Evolutionary conservation across 2,113 vertebrate species (phyloP).

Genomic region (Mirza zaza): DNA sequence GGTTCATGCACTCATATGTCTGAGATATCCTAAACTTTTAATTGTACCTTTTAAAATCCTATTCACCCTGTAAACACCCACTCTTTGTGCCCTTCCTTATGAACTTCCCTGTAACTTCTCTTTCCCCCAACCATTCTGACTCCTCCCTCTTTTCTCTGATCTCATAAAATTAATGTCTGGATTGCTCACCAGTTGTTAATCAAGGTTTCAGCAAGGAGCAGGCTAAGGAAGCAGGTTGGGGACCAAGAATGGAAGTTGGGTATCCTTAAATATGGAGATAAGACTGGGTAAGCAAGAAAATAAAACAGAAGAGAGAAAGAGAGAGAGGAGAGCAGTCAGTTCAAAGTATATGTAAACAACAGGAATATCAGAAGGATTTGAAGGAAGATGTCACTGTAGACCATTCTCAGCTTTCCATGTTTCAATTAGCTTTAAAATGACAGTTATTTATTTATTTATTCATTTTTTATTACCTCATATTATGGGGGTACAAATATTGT

Average conservation of each 20-base stretch:
- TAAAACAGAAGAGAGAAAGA: background rate
- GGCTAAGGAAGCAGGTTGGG: background rate
- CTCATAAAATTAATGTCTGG: background rate
- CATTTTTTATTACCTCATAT: too few relatives aligned
- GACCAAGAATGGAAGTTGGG: background rate
- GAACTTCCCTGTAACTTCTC: background rate
- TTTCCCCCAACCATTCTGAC: background rate
- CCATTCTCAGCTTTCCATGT: background rate
- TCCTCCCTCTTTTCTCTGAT: background rate
- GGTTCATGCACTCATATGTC: background rate
- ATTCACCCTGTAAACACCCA: background rate
- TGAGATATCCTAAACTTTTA: background rate
- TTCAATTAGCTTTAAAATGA: background rate
- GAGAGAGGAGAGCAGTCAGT: background rate
- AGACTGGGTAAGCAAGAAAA: background rate
- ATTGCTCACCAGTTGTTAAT: conserved; percentile 14
- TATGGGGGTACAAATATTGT: too few relatives aligned
- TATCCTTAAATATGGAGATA: background rate
- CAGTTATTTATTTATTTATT: background rate
- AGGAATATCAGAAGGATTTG: background rate
- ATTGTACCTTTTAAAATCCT: background rate
- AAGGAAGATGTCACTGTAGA: background rate
- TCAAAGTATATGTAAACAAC: background rate
- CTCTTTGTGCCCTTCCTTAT: background rate
- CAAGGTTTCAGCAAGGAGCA: background rate